Percentiles rank a stretch among this genome's conserved stretches.
Evolutionary conservation across 2,888 invertebrate species (phyloP).

Genomic region (Chirona hameri): DNA sequence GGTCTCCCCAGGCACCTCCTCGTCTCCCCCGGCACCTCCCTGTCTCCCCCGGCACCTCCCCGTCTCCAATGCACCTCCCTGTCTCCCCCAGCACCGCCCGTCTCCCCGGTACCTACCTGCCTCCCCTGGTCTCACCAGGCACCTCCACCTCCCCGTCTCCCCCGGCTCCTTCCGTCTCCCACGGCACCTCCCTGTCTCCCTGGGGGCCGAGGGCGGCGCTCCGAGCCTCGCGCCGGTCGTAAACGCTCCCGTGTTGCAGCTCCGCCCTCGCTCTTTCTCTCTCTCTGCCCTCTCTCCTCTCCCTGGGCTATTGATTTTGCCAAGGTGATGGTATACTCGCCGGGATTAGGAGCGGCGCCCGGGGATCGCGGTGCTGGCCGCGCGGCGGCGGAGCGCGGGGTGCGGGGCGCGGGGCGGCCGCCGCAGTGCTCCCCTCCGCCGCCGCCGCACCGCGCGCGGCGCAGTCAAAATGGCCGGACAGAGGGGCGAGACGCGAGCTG

Average conservation of each 20-base stretch:
- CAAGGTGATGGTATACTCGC: constrained; percentile 23
- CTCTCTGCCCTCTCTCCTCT: constrained; percentile 13
- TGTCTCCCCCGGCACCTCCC: no score
- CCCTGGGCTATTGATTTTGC: constrained; percentile 22
- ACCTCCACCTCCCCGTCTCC: neutral
- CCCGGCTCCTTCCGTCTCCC: neutral
- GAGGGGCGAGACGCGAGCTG: no score
- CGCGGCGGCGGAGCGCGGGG: no score
- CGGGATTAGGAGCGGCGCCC: constrained; percentile 1
- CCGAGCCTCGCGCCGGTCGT: neutral
- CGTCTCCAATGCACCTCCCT: neutral
- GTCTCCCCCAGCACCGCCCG: neutral
- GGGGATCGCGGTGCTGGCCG: neutral
- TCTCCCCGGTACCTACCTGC: neutral
- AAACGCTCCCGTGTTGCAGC: constrained; percentile 25
- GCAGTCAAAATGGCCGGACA: no score
- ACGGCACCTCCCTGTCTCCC: neutral
- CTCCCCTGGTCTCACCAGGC: no score
- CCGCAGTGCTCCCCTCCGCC: neutral
- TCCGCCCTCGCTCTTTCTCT: constrained; percentile 3
- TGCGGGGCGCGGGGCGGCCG: no score
- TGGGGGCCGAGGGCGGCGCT: neutral
- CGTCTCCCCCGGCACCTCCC: neutral
- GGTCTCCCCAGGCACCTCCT: neutral
- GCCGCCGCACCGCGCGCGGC: neutral